Evolutionary conservation across 64 coral and sea anemone genomes (phyloP).

Genomic region (Stichodactyla mertensii): DNA sequence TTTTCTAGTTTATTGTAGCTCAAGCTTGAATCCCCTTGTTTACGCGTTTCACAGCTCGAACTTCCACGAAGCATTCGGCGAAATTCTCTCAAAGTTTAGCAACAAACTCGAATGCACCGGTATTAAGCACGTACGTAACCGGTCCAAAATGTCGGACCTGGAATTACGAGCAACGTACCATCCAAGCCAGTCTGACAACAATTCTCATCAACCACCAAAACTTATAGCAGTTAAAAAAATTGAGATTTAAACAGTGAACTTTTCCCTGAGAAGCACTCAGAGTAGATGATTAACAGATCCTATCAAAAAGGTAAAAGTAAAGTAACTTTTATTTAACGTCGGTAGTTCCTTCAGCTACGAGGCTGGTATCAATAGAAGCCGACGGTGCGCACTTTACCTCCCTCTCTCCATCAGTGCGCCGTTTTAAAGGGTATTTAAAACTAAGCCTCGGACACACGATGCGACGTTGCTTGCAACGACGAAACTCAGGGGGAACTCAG

Average conservation of each 20-base stretch:
- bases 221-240: background rate
- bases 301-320: too few relatives aligned
- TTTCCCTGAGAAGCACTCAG: too few relatives aligned
- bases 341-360: too few relatives aligned
- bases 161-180: background rate
- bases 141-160: slow-evolving; percentile 1
- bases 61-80: slow-evolving; percentile 42
- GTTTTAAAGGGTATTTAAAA: too few relatives aligned
- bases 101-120: background rate
- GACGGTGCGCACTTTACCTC: too few relatives aligned
- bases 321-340: too few relatives aligned
- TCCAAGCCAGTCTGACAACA: background rate
- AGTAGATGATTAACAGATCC: background rate
- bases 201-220: background rate
- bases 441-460: too few relatives aligned
- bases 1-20: slow-evolving; percentile 56
- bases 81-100: slow-evolving; percentile 19
- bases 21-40: slow-evolving; percentile 49
- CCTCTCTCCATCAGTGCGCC: too few relatives aligned
- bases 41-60: slow-evolving; percentile 50
- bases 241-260: background rate
- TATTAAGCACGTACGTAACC: background rate
- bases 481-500: too few relatives aligned
- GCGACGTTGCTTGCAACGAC: too few relatives aligned
- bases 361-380: too few relatives aligned